Conservation (phyloP, 1,140 invertebrate species). For the Dufourea novaeangliae region DNA sequence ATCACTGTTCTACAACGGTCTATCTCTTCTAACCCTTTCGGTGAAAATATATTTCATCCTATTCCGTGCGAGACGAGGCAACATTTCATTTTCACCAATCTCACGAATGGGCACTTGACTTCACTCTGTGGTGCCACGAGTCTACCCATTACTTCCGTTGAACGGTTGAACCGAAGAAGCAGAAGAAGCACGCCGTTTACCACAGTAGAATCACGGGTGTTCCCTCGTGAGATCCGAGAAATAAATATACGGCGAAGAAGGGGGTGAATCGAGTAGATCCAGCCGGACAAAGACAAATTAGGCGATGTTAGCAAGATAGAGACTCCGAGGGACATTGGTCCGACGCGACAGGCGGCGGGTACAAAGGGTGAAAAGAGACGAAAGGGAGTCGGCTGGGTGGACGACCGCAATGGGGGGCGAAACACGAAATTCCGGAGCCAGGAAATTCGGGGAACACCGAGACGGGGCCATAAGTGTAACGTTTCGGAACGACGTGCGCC, state of each 20-base stretch:
- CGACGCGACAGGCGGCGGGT: no score
- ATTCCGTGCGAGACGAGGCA: no score
- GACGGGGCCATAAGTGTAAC: slow-evolving; percentile 73
- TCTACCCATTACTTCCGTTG: background rate
- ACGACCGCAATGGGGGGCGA: slow-evolving; percentile 54
- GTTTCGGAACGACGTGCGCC: slow-evolving; percentile 67
- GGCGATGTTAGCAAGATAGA: slow-evolving; percentile 32
- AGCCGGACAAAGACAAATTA: slow-evolving; percentile 39
- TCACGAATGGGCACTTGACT: background rate
- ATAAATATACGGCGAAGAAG: slow-evolving; percentile 19
- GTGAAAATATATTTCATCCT: no score
- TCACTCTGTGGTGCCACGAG: background rate
- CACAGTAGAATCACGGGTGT: background rate
- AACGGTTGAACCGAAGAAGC: background rate
- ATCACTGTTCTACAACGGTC: no score
- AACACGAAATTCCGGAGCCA: slow-evolving; percentile 67
- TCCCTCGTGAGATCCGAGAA: background rate
- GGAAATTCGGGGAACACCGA: slow-evolving; percentile 67
- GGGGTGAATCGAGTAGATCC: slow-evolving; percentile 30
- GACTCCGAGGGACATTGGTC: background rate
- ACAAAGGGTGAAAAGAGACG: background rate
- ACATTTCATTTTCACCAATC: no score
- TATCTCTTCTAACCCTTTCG: no score
- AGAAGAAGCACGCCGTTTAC: background rate
- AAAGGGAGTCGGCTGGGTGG: slow-evolving; percentile 36